Conservation (phyloP, 1,140 invertebrate genomes). For the Bombus picipes region DNA sequence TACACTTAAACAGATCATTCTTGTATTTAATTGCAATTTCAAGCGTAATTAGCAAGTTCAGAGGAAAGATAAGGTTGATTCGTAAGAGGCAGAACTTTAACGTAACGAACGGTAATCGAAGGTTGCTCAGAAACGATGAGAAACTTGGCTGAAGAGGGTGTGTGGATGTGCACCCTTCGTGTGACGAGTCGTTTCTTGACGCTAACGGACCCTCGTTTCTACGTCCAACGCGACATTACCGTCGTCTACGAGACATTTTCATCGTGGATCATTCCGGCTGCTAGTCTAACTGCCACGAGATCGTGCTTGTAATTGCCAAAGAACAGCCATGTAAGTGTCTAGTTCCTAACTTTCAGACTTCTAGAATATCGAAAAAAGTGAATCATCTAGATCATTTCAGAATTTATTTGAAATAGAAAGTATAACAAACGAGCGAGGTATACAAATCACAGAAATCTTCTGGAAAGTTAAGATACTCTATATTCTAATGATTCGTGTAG, state of each 20-base stretch:
- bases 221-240: constrained; percentile 60
- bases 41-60: background rate
- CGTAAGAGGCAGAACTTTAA: constrained; percentile 25
- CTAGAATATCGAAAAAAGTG: background rate
- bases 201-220: constrained; percentile 69
- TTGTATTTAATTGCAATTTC: background rate
- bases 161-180: constrained; percentile 62
- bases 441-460: background rate
- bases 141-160: constrained; percentile 57
- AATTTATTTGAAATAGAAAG: background rate
- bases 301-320: background rate
- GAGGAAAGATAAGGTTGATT: background rate
- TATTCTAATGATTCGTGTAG: background rate
- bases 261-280: constrained; percentile 57
- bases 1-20: background rate
- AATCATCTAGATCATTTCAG: background rate
- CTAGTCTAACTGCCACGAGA: constrained; percentile 1
- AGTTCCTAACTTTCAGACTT: background rate
- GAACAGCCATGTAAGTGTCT: background rate
- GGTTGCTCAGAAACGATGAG: constrained; percentile 71
- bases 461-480: background rate
- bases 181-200: constrained; percentile 69
- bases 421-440: too few relatives aligned
- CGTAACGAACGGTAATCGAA: constrained; percentile 74
- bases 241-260: constrained; percentile 63